A percentile compares a stretch with the other conserved stretches of the same genome.
Evolutionary conservation across 2,888 invertebrate genomes (phyloP).

Genomic region (Belgica antarctica): DNA sequence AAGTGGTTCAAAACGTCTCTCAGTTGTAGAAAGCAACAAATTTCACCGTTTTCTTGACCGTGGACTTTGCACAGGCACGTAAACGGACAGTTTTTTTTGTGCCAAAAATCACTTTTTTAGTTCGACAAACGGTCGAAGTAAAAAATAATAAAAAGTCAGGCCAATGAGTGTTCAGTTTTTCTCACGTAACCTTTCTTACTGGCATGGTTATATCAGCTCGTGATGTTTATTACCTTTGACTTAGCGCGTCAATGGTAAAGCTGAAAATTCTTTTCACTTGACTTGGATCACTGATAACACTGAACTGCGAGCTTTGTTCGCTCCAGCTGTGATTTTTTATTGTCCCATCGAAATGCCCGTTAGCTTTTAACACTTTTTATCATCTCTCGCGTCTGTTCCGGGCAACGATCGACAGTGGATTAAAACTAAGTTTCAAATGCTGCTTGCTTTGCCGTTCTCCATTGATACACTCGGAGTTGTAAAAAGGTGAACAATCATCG

Average conservation of each 20-base stretch:
- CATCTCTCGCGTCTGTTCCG: not conserved
- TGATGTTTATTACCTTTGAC: not conserved
- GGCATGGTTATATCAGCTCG: not conserved
- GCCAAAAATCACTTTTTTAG: not conserved
- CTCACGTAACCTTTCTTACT: not conserved
- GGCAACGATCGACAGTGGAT: slow-evolving; percentile 21
- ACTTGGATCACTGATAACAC: not conserved
- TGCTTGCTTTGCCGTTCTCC: not conserved
- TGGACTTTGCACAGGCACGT: not conserved
- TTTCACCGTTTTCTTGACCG: not conserved
- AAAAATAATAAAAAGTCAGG: not conserved
- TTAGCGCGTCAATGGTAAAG: slow-evolving; percentile 20
- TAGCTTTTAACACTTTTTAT: slow-evolving; percentile 3
- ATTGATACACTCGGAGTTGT: not conserved
- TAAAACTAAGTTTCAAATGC: slow-evolving; percentile 19
- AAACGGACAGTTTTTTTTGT: slow-evolving; percentile 9
- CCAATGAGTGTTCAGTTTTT: not conserved
- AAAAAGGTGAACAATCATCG: slow-evolving; percentile 13
- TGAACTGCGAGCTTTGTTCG: not conserved
- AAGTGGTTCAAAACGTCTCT: not conserved
- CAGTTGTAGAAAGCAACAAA: not conserved
- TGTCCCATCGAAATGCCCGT: not conserved
- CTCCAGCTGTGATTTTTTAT: not conserved
- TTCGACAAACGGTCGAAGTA: not conserved
- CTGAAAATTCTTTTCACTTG: slow-evolving; percentile 22